Evolutionary conservation across 2,113 vertebrate species (phyloP).

Genomic region (Elephas maximus): DNA sequence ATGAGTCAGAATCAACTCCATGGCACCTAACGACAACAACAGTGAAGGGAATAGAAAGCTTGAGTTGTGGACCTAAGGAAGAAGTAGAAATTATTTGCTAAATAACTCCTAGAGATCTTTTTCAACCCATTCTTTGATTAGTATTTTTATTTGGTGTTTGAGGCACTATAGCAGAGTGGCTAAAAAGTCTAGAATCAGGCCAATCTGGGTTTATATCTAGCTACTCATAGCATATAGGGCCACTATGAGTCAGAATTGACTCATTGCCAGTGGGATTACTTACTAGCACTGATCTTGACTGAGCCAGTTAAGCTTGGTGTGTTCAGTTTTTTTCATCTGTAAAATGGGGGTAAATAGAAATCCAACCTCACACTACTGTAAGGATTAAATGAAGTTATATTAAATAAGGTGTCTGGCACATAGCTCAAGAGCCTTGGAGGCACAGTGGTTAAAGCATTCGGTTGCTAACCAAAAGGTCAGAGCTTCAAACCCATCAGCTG

Average conservation of each 20-base stretch:
- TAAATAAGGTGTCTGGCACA: neutral
- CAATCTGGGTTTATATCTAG: neutral
- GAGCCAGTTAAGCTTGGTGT: neutral
- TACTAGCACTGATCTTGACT: neutral
- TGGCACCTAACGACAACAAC: neutral
- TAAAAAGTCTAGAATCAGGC: neutral
- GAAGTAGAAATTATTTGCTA: neutral
- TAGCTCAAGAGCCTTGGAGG: too few relatives aligned
- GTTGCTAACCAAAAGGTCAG: too few relatives aligned
- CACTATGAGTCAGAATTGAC: too few relatives aligned
- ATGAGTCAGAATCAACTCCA: neutral
- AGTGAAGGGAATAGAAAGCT: neutral
- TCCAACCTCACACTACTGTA: neutral
- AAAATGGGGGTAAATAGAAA: neutral
- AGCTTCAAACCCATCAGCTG: too few relatives aligned
- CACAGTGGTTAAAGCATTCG: too few relatives aligned
- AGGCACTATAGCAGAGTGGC: neutral
- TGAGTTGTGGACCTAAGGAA: neutral
- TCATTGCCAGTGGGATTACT: too few relatives aligned
- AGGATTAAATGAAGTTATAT: neutral
- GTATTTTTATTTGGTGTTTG: neutral
- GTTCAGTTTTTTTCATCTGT: neutral
- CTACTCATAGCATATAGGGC: too few relatives aligned
- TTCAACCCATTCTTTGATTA: neutral
- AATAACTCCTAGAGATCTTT: neutral